Percentiles rank a stretch among this genome's conserved stretches.
Conservation (phyloP, 2,113 vertebrate genomes). For the Indri indri region DNA sequence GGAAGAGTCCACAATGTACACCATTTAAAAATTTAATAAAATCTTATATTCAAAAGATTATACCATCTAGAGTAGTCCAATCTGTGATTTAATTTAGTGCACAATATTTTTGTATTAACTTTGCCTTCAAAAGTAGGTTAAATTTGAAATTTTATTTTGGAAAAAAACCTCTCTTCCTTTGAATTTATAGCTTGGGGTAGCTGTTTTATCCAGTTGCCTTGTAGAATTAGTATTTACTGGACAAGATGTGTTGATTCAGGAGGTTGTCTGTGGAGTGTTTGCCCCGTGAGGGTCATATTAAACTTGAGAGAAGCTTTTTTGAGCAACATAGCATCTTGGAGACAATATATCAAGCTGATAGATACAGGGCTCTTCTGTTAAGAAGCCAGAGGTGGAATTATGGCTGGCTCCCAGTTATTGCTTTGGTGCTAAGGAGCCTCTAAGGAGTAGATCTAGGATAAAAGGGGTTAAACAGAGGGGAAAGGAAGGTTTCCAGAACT, state of each 20-base stretch:
- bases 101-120: constrained; percentile 15
- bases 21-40: constrained; percentile 38
- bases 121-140: constrained; percentile 35
- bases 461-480: constrained; percentile 82
- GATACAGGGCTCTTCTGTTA: constrained; percentile 79
- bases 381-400: constrained; percentile 81
- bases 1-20: background rate
- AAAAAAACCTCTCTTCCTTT: background rate
- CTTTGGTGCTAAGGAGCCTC: constrained; percentile 79
- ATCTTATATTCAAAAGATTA: constrained; percentile 30
- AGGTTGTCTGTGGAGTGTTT: constrained; percentile 83
- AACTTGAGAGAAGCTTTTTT: constrained; percentile 83
- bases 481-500: constrained; percentile 71
- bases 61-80: background rate
- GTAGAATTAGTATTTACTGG: constrained; percentile 84
- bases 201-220: constrained; percentile 70
- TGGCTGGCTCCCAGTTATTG: constrained; percentile 80
- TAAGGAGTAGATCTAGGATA: constrained; percentile 65
- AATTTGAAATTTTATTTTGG: constrained; percentile 50
- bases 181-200: constrained; percentile 49
- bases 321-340: constrained; percentile 84
- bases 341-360: constrained; percentile 84
- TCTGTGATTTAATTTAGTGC: constrained; percentile 27
- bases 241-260: constrained; percentile 85
- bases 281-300: constrained; percentile 84